A percentile compares a stretch with the other conserved stretches of the same genome.
Evolutionary conservation across 2,888 invertebrate genomes (phyloP).

Genomic region (Coleophora flavipennella): DNA sequence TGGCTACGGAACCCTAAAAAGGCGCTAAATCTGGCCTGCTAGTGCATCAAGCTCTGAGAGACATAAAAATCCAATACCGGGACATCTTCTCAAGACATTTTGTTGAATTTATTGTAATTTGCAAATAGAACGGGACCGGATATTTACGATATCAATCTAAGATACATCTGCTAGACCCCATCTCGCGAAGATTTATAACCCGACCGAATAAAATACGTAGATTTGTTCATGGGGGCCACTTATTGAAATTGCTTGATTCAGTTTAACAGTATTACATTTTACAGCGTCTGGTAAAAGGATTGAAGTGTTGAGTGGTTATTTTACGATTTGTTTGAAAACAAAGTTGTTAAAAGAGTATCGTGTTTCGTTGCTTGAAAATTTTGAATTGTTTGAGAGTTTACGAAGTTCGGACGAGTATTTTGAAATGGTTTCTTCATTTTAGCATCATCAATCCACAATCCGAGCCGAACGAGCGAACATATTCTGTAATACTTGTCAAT

Average conservation of each 20-base stretch:
- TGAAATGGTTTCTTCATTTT: too few relatives aligned
- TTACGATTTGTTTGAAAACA: too few relatives aligned
- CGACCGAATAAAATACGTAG: slow-evolving; percentile 58
- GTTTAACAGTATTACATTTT: slow-evolving; percentile 46
- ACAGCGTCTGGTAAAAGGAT: slow-evolving; percentile 49
- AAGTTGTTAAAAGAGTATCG: too few relatives aligned
- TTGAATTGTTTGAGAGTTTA: too few relatives aligned
- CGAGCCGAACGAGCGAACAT: too few relatives aligned
- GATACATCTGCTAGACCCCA: slow-evolving; percentile 34
- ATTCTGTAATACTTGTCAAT: too few relatives aligned
- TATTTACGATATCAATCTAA: slow-evolving; percentile 57
- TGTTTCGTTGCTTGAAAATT: too few relatives aligned
- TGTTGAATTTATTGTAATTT: slow-evolving; percentile 29
- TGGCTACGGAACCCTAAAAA: too few relatives aligned
- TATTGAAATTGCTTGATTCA: slow-evolving; percentile 69
- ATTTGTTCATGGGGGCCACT: slow-evolving; percentile 56
- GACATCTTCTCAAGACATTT: slow-evolving; percentile 9
- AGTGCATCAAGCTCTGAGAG: slow-evolving; percentile 1
- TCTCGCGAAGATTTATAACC: slow-evolving; percentile 23
- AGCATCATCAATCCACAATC: too few relatives aligned
- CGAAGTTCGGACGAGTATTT: too few relatives aligned
- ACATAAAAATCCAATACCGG: slow-evolving; percentile 9
- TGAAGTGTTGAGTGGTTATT: slow-evolving; percentile 20
- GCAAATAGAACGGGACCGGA: slow-evolving; percentile 29
- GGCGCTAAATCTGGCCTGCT: not conserved